A percentile compares a stretch with the other conserved stretches of the same genome.
These are phyloP conservation scores for Caenorhabditis wallacei DNA, from an alignment of 2,888 invertebrate genomes.

Conservation along the genomic window DNA sequence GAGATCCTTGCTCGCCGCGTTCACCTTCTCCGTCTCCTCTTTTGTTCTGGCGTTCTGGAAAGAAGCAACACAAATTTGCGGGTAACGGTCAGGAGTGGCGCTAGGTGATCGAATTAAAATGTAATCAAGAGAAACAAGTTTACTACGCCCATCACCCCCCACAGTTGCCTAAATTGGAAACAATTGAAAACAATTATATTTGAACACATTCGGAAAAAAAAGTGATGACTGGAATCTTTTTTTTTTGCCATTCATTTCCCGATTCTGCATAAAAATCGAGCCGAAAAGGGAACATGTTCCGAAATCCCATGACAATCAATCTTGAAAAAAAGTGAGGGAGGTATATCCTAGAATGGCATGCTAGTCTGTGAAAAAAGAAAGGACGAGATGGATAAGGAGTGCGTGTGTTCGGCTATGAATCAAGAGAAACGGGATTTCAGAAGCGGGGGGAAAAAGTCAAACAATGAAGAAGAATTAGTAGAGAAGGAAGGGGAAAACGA, in stretches of 20 bases:
- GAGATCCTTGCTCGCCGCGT: conserved; percentile 54
- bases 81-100: background rate
- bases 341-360: conserved; percentile 16
- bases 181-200: conserved; percentile 21
- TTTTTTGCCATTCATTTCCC: too few species aligned
- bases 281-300: conserved; percentile 9
- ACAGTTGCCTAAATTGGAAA: conserved; percentile 38
- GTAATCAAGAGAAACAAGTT: conserved; percentile 46
- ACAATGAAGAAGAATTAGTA: conserved; percentile 33
- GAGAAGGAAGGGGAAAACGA: conserved; percentile 8
- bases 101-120: conserved; percentile 53
- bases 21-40: conserved; percentile 61
- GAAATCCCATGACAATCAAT: conserved; percentile 44
- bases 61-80: conserved; percentile 8
- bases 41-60: conserved; percentile 56
- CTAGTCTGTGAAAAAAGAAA: conserved; percentile 24
- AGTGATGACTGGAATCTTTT: background rate
- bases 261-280: background rate
- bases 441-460: conserved; percentile 16
- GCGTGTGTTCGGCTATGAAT: conserved; percentile 10
- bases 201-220: background rate
- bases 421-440: conserved; percentile 35
- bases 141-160: conserved; percentile 31
- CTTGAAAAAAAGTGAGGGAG: conserved; percentile 26
- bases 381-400: conserved; percentile 34